Conservation (phyloP, 2,113 vertebrate species). For the Hemibagrus wyckioides region DNA sequence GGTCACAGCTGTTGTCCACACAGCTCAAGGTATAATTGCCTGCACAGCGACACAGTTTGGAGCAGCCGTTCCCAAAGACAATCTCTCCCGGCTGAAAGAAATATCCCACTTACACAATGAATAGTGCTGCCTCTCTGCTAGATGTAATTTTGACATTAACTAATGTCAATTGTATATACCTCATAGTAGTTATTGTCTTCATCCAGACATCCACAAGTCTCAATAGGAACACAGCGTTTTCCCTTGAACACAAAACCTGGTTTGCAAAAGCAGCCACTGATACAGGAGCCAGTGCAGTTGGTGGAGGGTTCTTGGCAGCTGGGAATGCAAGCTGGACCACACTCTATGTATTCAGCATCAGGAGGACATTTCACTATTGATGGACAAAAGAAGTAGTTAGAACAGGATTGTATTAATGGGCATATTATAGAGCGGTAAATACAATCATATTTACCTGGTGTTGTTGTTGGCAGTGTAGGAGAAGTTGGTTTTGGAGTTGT, state of each 20-base stretch:
- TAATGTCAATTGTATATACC: slow-evolving; percentile 57
- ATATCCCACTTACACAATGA: background rate
- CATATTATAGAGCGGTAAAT: background rate
- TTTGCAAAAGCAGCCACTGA: slow-evolving; percentile 77
- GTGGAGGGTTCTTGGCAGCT: slow-evolving; percentile 56
- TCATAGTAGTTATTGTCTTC: slow-evolving; percentile 74
- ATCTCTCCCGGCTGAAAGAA: slow-evolving; percentile 72
- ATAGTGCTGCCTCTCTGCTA: background rate
- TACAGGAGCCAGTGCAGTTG: slow-evolving; percentile 69
- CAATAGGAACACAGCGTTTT: slow-evolving; percentile 68
- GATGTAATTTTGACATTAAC: background rate
- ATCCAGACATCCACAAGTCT: slow-evolving; percentile 76
- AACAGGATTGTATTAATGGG: background rate
- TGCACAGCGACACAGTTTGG: slow-evolving; percentile 72
- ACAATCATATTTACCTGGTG: background rate
- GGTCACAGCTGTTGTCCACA: slow-evolving; percentile 71
- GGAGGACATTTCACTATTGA: slow-evolving; percentile 55
- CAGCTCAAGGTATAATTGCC: slow-evolving; percentile 77
- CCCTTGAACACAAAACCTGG: slow-evolving; percentile 74
- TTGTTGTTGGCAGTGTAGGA: slow-evolving; percentile 25
- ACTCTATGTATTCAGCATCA: slow-evolving; percentile 57
- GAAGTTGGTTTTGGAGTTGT: slow-evolving; percentile 31
- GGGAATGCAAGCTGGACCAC: slow-evolving; percentile 53
- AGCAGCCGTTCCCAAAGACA: slow-evolving; percentile 71
- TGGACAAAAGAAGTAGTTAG: background rate